Percentiles rank a stretch among this genome's conserved stretches.
These are phyloP conservation scores for Neomicropteryx cornuta DNA, from an alignment of 1,140 invertebrate genomes.

Conservation along the genomic window DNA sequence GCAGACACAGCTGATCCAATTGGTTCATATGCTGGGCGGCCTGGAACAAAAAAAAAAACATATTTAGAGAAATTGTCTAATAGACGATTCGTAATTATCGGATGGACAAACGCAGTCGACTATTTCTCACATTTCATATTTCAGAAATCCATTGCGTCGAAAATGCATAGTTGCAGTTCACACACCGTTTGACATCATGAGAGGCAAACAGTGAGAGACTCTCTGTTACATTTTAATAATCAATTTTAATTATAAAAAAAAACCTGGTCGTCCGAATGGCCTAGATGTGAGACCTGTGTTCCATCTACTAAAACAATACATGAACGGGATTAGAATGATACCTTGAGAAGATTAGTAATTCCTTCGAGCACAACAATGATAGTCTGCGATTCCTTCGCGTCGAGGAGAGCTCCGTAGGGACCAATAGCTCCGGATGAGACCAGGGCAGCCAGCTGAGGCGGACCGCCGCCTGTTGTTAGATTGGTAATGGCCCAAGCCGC, in stretches of 20 bases:
- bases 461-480: slow-evolving; percentile 87
- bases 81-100: neutral
- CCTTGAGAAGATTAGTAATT: slow-evolving; percentile 66
- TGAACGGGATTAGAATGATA: too few species aligned
- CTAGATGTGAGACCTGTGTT: neutral
- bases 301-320: neutral
- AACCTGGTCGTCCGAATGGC: neutral
- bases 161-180: too few species aligned
- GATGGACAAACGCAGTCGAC: neutral
- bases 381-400: slow-evolving; percentile 64
- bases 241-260: neutral
- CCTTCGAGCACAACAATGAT: slow-evolving; percentile 84
- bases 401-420: slow-evolving; percentile 75
- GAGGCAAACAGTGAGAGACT: too few species aligned
- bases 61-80: slow-evolving; percentile 1
- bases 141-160: neutral
- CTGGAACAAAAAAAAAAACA: slow-evolving; percentile 35
- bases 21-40: slow-evolving; percentile 57
- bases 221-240: too few species aligned
- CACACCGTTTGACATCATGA: too few species aligned
- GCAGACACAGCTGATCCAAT: slow-evolving; percentile 62
- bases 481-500: slow-evolving; percentile 98
- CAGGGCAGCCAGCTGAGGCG: slow-evolving; percentile 72
- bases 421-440: slow-evolving; percentile 77
- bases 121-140: neutral